Percentiles rank a stretch among this genome's conserved stretches.
phyloP scores from a whole-genome alignment of 1,140 invertebrate species.

The Trachymyrmex cornetzi region DNA sequence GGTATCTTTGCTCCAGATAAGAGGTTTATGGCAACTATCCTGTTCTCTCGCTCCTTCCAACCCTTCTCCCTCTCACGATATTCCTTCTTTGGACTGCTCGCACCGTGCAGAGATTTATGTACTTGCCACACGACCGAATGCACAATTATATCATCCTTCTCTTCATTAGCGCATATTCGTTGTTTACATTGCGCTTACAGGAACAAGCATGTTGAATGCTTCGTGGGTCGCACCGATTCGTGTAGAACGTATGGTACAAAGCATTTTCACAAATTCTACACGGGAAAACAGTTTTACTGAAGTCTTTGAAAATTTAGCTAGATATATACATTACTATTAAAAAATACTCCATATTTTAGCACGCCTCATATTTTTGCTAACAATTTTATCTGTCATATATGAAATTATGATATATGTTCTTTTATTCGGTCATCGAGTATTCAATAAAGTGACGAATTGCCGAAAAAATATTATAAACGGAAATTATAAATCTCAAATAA shows the following conservation, averaged over 20 bases:
- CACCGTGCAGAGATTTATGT: conserved; percentile 47
- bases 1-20: conserved; percentile 47
- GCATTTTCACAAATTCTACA: background rate
- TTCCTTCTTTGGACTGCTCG: conserved; percentile 9
- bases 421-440: too few relatives aligned
- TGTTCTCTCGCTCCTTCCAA: background rate
- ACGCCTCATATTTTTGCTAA: too few relatives aligned
- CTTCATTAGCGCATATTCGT: conserved; percentile 36
- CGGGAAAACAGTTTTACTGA: too few relatives aligned
- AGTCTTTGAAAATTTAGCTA: too few relatives aligned
- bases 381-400: too few relatives aligned
- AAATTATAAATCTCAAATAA: too few relatives aligned
- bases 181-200: conserved; percentile 34
- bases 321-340: too few relatives aligned
- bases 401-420: too few relatives aligned
- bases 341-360: too few relatives aligned
- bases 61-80: background rate
- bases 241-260: background rate
- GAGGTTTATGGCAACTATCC: conserved; percentile 40
- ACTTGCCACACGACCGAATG: conserved; percentile 47
- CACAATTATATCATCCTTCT: conserved; percentile 49
- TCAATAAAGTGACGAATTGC: too few relatives aligned
- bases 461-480: too few relatives aligned
- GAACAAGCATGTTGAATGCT: background rate
- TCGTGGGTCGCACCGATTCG: background rate